A percentile compares a stretch with the other conserved stretches of the same genome.
Evolutionary conservation across 2,888 invertebrate species (phyloP).

Genomic region (Drosophila ezoana): DNA sequence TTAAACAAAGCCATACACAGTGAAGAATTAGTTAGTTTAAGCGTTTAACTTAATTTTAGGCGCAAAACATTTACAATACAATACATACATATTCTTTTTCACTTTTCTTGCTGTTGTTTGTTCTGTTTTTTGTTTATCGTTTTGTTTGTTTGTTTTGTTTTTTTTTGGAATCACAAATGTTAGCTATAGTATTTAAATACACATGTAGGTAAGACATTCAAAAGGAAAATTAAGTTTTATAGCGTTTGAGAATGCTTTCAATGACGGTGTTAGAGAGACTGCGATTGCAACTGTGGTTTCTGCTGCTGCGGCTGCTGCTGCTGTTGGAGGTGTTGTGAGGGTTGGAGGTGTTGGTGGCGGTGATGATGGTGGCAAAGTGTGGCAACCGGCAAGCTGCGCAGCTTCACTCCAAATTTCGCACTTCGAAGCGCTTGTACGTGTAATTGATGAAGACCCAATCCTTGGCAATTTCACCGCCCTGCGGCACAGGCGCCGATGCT

Average conservation of each 20-base stretch:
- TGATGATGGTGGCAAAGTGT: conserved; percentile 68
- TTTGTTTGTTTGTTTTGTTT: conserved; percentile 28
- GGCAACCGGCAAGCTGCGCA: conserved; percentile 61
- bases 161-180: conserved; percentile 78
- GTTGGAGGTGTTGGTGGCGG: conserved; percentile 15
- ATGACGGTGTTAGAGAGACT: conserved; percentile 69
- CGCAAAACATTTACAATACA: conserved; percentile 50
- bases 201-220: conserved; percentile 78
- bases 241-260: conserved; percentile 64
- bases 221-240: conserved; percentile 68
- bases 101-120: conserved; percentile 46
- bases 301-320: conserved; percentile 32
- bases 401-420: conserved; percentile 83
- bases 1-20: conserved; percentile 55
- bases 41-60: conserved; percentile 65
- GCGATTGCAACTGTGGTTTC: conserved; percentile 57
- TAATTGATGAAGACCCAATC: conserved; percentile 99
- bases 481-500: conserved; percentile 94
- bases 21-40: conserved; percentile 54
- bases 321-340: conserved; percentile 28
- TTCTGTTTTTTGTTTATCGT: conserved; percentile 40
- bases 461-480: conserved; percentile 97
- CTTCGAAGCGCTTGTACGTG: conserved; percentile 99
- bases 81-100: conserved; percentile 25
- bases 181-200: conserved; percentile 78